Evolutionary conservation across 2,888 invertebrate species (phyloP).

Genomic region (Carcina quercana): DNA sequence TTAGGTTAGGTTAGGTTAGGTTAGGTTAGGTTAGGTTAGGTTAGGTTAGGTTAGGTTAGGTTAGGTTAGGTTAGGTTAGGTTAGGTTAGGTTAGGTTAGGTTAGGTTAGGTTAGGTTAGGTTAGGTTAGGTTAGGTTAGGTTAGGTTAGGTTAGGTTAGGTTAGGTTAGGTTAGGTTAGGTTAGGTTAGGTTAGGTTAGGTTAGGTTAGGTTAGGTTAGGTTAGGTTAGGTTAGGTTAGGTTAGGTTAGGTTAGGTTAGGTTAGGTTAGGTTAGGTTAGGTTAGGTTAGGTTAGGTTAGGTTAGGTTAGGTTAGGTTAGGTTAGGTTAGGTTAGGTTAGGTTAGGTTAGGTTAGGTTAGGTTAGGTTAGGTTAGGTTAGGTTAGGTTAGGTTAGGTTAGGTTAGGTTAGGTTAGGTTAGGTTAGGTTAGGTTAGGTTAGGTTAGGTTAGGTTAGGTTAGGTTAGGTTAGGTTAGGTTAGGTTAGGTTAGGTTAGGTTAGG

Average conservation of each 20-base stretch:
- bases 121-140: conserved; percentile 12
- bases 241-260: conserved; percentile 9
- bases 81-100: conserved; percentile 11
- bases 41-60: conserved; percentile 11
- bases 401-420: conserved; percentile 13
- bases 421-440: conserved; percentile 18
- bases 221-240: conserved; percentile 9
- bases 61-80: conserved; percentile 14
- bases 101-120: conserved; percentile 12
- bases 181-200: conserved; percentile 6
- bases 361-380: conserved; percentile 9
- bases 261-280: conserved; percentile 10
- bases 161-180: conserved; percentile 8
- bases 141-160: conserved; percentile 10
- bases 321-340: conserved; percentile 10
- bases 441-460: conserved; percentile 24
- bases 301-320: conserved; percentile 11
- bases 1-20: conserved; percentile 19
- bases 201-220: conserved; percentile 9
- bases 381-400: conserved; percentile 8
- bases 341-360: conserved; percentile 10
- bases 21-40: conserved; percentile 20
- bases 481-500: conserved; percentile 18
- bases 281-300: conserved; percentile 10
- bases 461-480: conserved; percentile 21